phyloP scores from a whole-genome alignment of 2,113 vertebrate genomes.

The Garra rufa region DNA sequence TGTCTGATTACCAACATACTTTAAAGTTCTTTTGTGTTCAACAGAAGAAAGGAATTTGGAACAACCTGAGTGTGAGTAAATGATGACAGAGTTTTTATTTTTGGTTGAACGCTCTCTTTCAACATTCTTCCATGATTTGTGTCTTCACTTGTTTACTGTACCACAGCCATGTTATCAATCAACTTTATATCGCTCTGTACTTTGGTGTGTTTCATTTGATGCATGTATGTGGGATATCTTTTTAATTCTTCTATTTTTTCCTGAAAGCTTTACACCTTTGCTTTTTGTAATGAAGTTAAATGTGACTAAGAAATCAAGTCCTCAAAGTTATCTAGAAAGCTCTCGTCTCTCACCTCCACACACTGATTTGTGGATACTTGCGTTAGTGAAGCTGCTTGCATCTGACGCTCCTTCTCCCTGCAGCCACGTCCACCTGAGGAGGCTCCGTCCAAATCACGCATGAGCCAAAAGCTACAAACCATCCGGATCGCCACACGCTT shows the following conservation, averaged over 20 bases:
- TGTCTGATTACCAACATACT: neutral
- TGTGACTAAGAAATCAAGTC: neutral
- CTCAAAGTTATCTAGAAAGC: slow-evolving; percentile 5
- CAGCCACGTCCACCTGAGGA: slow-evolving; percentile 63
- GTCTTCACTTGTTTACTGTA: slow-evolving; percentile 11
- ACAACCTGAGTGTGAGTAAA: no score
- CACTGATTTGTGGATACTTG: neutral
- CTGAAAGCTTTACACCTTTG: neutral
- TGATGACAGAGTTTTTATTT: neutral
- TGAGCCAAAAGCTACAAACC: slow-evolving; percentile 69
- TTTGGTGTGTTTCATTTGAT: slow-evolving; percentile 3
- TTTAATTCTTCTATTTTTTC: neutral
- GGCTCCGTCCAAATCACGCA: slow-evolving; percentile 62
- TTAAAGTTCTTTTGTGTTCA: neutral
- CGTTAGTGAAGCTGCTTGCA: slow-evolving; percentile 47
- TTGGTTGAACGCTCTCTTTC: neutral
- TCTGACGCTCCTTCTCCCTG: slow-evolving; percentile 58
- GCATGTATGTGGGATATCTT: slow-evolving; percentile 20
- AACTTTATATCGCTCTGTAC: neutral
- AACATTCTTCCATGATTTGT: neutral
- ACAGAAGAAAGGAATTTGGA: neutral
- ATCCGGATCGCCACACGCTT: slow-evolving; percentile 67
- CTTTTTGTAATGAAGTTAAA: neutral
- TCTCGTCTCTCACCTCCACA: slow-evolving; percentile 13
- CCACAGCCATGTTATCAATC: neutral